phyloP scores from a whole-genome alignment of 2,888 invertebrate species.

The Argynnis bischoffii region DNA sequence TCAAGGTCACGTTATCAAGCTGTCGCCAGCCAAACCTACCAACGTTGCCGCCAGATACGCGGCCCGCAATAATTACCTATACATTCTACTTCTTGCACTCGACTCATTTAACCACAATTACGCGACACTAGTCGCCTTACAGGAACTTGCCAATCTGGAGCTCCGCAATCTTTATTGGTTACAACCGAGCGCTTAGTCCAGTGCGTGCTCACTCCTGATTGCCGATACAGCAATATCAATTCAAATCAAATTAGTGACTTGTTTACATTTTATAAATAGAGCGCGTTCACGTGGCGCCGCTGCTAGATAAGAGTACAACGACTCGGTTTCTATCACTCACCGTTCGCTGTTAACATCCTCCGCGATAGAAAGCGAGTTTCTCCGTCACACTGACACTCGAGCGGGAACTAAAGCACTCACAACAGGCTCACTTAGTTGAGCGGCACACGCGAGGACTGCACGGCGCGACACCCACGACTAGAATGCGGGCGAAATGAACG shows the following conservation, averaged over 20 bases:
- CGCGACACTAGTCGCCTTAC: conserved; percentile 63
- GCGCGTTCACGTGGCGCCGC: conserved; percentile 77
- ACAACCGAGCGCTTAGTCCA: conserved; percentile 53
- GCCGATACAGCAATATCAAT: conserved; percentile 61
- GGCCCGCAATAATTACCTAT: conserved; percentile 40
- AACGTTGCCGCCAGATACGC: conserved; percentile 41
- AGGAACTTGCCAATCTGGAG: conserved; percentile 77
- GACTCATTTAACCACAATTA: conserved; percentile 46
- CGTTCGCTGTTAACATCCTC: conserved; percentile 83
- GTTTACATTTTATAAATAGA: conserved; percentile 81
- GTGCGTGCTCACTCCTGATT: conserved; percentile 69
- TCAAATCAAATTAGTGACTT: conserved; percentile 74
- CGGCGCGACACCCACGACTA: conserved; percentile 81
- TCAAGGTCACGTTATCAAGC: conserved; percentile 81
- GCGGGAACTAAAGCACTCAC: conserved; percentile 78
- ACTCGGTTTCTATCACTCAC: conserved; percentile 68
- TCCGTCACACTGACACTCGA: conserved; percentile 79
- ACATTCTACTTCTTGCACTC: conserved; percentile 41
- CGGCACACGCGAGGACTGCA: conserved; percentile 80
- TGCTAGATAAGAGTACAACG: conserved; percentile 64
- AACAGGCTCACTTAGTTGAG: conserved; percentile 79
- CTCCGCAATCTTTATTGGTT: conserved; percentile 70
- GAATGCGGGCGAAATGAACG: conserved; percentile 78
- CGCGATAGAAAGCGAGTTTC: conserved; percentile 70
- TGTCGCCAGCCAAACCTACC: conserved; percentile 64